Evolutionary conservation across 2,888 invertebrate species (phyloP), one percentile per base, ranked within the genome.

Genomic region (Lycaena phlaeas): DNA sequence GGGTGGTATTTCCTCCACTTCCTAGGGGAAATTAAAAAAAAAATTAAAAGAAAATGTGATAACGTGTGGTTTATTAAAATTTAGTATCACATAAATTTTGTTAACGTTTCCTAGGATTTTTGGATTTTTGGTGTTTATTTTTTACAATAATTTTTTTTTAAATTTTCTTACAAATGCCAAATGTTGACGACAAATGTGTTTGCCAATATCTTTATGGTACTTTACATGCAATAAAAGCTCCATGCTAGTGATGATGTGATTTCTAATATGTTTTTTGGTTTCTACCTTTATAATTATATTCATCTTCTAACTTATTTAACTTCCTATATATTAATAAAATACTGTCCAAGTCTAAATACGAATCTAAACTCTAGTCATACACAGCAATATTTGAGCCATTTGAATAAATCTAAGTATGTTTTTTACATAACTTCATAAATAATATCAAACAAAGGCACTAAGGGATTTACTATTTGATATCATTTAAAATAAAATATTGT

Each of bases 1-100:
- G 48, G 61, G 61, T 26, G 56, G 52, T 45, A 51, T 49, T 44
- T 51, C 53, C 52, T 55, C 54, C 51, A 58, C 59, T 48, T 56
- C 53, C 50, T 57, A 43, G 14, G 15, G 43, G 30, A 47, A 30
- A 22, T n/a, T 15, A 15, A 30, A 6, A 2, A 10, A n/a, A 10
- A 1, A 15, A 5, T 15, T 4, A 27, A 27, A 10, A 27, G n/a
- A 10, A 15, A n/a, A 15, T 15, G 9, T 30, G 14, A 15, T 15
- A 14, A 15, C 4, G 9, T 2, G 15, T 6, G 18, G n/a, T n/a
- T n/a, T n/a, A n/a, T n/a, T 14, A 3, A 28, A 14, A 4, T 5
- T 14, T 4, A 15, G 3, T 10, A 30, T 30, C 14, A 14, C 30
- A 14, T 10, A 2, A n/a, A 10, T 30, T 30, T 30, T 15, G 14